These are phyloP conservation scores for Penaeus monodon DNA, from an alignment of 2,888 invertebrate genomes.

Conservation along the genomic window DNA sequence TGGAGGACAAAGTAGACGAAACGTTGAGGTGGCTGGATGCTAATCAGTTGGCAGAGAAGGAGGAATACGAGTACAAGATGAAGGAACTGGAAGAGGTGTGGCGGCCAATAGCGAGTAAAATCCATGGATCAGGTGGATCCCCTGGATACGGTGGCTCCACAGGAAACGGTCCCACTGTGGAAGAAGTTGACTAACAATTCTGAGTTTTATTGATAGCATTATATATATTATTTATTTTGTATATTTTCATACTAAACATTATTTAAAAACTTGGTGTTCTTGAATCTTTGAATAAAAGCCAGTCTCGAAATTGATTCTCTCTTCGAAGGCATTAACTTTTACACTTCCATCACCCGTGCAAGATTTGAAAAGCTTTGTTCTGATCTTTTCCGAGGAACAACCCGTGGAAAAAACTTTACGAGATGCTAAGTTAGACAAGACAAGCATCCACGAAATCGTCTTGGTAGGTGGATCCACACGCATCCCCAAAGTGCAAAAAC, in stretches of 20 bases:
- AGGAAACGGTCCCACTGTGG: conserved; percentile 84
- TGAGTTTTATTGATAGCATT: no score
- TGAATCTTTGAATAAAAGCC: conserved; percentile 77
- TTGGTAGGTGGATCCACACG: conserved; percentile 97
- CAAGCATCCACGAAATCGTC: conserved; percentile 89
- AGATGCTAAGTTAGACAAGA: conserved; percentile 94
- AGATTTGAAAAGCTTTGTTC: conserved; percentile 76
- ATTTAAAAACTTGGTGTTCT: no score
- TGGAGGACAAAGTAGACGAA: conserved; percentile 89
- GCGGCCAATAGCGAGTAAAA: conserved; percentile 75
- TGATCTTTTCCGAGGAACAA: conserved; percentile 76
- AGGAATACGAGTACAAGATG: conserved; percentile 76
- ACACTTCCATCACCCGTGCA: conserved; percentile 93
- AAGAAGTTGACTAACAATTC: conserved; percentile 84
- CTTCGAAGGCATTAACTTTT: conserved; percentile 95
- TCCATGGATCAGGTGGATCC: conserved; percentile 78
- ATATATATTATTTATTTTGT: no score
- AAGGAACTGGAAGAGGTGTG: conserved; percentile 77
- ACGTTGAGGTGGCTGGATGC: conserved; percentile 82
- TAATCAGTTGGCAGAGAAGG: conserved; percentile 81
- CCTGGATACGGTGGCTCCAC: conserved; percentile 69
- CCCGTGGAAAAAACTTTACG: conserved; percentile 75
- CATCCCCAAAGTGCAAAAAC: conserved; percentile 97
- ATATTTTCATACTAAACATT: no score
- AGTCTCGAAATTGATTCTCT: conserved; percentile 95